These are phyloP conservation scores for Sabatieria punctata DNA, from an alignment of 2,888 invertebrate genomes.

Conservation along the genomic window DNA sequence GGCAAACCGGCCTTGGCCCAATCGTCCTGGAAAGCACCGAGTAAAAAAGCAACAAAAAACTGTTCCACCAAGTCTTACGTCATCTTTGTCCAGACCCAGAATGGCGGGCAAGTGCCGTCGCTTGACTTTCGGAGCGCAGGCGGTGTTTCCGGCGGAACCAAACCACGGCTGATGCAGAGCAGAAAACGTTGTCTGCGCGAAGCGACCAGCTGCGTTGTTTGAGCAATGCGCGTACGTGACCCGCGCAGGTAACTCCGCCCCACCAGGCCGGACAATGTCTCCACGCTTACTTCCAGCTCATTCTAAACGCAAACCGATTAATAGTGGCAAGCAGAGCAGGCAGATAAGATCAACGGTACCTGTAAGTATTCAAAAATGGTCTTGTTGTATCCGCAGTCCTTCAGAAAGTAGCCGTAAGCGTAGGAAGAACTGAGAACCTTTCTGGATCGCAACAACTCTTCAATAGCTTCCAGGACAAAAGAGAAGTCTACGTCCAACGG, in stretches of 20 bases:
- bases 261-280: constrained; percentile 48
- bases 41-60: no score
- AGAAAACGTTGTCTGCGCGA: constrained; percentile 48
- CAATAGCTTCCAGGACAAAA: constrained; percentile 48
- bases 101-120: constrained; percentile 34
- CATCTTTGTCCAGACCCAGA: constrained; percentile 33
- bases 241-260: constrained; percentile 47
- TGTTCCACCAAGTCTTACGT: constrained; percentile 32
- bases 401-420: constrained; percentile 50
- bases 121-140: constrained; percentile 41
- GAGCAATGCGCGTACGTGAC: constrained; percentile 45
- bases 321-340: no score
- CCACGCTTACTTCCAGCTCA: constrained; percentile 48
- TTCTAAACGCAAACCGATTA: constrained; percentile 43
- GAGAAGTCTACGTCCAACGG: constrained; percentile 10
- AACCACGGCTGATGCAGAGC: constrained; percentile 20
- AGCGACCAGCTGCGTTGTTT: constrained; percentile 44
- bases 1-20: constrained; percentile 31
- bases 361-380: constrained; percentile 52
- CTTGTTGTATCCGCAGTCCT: constrained; percentile 47
- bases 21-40: constrained; percentile 31
- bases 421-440: constrained; percentile 49
- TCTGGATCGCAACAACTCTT: constrained; percentile 46
- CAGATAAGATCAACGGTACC: no score
- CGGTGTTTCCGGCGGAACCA: constrained; percentile 46